Percentiles rank a stretch among this genome's conserved stretches.
These are phyloP conservation scores for Eledona agricola DNA, from an alignment of 2,888 invertebrate genomes.

Conservation along the genomic window DNA sequence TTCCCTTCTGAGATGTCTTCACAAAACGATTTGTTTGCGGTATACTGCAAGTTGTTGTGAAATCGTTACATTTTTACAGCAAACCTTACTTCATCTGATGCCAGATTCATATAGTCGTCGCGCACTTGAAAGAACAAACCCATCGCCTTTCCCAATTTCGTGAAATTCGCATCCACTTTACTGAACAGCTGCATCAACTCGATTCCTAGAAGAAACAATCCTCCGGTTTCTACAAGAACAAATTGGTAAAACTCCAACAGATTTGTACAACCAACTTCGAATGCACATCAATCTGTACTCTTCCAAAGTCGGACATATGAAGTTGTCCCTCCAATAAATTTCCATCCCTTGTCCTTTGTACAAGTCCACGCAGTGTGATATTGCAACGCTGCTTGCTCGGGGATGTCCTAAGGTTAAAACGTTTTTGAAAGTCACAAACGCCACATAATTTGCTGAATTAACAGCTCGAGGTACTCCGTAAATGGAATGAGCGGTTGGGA, in stretches of 20 bases:
- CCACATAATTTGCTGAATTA: neutral
- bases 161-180: neutral
- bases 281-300: neutral
- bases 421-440: too few species aligned
- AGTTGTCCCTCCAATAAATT: conserved; percentile 3
- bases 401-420: too few species aligned
- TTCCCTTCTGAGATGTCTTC: conserved; percentile 1
- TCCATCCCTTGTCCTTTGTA: conserved; percentile 5
- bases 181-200: conserved; percentile 1
- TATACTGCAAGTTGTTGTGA: too few species aligned
- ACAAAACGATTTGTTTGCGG: neutral
- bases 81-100: conserved; percentile 1
- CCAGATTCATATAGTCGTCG: conserved; percentile 8
- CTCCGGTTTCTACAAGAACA: neutral
- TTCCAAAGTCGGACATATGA: neutral
- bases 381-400: too few species aligned
- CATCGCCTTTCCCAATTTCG: neutral
- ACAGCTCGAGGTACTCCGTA: conserved; percentile 1
- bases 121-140: conserved; percentile 1
- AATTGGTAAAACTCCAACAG: neutral
- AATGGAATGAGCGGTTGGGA: conserved; percentile 1
- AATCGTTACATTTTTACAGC: neutral
- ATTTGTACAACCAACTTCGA: neutral
- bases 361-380: too few species aligned
- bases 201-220: neutral